Base-by-base conservation (phyloP, 1,140 invertebrate species). In the Drosophila erecta region DNA sequence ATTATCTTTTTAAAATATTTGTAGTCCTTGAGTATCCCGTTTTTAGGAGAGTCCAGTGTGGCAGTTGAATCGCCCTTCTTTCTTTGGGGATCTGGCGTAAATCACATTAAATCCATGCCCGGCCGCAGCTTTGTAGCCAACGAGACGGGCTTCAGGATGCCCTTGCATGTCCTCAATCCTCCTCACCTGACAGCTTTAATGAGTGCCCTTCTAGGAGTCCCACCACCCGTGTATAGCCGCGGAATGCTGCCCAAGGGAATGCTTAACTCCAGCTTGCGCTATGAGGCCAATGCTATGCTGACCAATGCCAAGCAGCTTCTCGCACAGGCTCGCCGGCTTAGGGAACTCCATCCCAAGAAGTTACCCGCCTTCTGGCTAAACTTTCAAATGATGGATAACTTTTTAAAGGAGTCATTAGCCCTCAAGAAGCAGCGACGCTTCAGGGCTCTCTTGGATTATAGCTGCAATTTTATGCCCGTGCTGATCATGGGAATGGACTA, bases 31-130 rank as follows among this genome's bases (percentile, higher is more conserved):
- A 44, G 4, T 44, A 11, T n/a, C 35, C 27, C 30, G 1, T 12
- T 49, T 92, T 98, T 97, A 6, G 98, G 99, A 85, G 97, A 98
- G 40, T 95, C 96, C 66, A 90, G 94, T 2, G 94, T 96, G 92
- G 98, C 99, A 94, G 99, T 98, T n/a, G 93, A 97, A 92, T 98
- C 97, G 12, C 98, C 98, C 0, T 94, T 99, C 64, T 94, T 99
- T 47, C 94, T 95, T 4, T 99, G 98, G 98, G 98, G 98, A 51
- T 94, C 97, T 53, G 98, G 98, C 24, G 93, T 99, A 4, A 92
- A 66, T 10, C 56, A 65, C 4, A 38, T 27, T 7, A 53, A 33
- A n/a, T 15, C 24, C 11, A 40, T 24, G 37, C 24, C 11, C 0
- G 66, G 58, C 1, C 72, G 75, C 38, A 72, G 22, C 14, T 62